Percentiles rank a stretch among this genome's conserved stretches.
These are phyloP conservation scores for Calliphora vomitoria DNA, from an alignment of 2,888 invertebrate species.

Conservation along the genomic window DNA sequence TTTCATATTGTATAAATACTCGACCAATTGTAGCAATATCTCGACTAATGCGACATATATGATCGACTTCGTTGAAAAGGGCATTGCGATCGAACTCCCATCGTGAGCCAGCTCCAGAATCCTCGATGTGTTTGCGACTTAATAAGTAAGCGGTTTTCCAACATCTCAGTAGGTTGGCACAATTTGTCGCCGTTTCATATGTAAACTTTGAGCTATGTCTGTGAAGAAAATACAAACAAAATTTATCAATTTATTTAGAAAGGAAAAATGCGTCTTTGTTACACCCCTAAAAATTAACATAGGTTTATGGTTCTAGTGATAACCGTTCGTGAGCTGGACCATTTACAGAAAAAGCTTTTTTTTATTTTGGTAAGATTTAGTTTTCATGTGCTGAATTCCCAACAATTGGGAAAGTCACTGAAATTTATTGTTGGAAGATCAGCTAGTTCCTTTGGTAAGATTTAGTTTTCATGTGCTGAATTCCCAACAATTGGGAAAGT, in stretches of 20 bases:
- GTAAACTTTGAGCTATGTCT: constrained; percentile 81
- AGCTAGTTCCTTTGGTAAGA: no score
- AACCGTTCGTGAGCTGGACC: no score
- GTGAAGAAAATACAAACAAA: background rate
- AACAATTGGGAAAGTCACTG: no score
- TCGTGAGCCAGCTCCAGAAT: constrained; percentile 92
- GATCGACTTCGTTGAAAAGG: constrained; percentile 93
- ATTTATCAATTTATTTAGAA: background rate
- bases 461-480: no score
- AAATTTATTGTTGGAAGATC: no score
- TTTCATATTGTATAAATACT: constrained; percentile 94
- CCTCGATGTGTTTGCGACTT: constrained; percentile 93
- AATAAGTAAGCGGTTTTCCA: constrained; percentile 89
- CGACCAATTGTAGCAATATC: constrained; percentile 92
- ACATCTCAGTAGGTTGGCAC: constrained; percentile 82
- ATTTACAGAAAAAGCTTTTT: no score
- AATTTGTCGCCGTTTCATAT: constrained; percentile 82
- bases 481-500: no score
- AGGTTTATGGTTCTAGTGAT: no score
- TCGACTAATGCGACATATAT: constrained; percentile 91
- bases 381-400: no score
- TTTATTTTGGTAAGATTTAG: no score
- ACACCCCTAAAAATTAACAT: no score
- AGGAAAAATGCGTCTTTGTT: no score
- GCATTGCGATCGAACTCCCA: constrained; percentile 96